Percentiles rank a stretch among this genome's conserved stretches.
phyloP scores from a whole-genome alignment of 2,797 vertebrate genomes.

The Danio tinwini region DNA sequence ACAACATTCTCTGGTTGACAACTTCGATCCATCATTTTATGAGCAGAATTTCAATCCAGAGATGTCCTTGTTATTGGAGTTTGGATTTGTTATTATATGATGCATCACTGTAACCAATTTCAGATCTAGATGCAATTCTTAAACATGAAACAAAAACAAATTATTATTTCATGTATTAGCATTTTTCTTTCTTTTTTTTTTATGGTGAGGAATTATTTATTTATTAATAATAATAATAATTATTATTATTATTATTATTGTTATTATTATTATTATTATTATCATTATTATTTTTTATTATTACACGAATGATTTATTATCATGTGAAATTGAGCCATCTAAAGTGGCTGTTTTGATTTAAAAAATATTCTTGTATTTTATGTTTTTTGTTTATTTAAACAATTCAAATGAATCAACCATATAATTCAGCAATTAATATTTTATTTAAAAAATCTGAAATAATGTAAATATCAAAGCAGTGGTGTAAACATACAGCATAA shows the following conservation, averaged over 20 bases:
- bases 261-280: no score
- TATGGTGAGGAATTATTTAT: no score
- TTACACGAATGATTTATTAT: no score
- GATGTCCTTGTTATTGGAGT: conserved; percentile 44
- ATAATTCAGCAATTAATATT: no score
- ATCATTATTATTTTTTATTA: no score
- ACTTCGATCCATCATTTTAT: conserved; percentile 41
- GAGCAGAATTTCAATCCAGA: conserved; percentile 28
- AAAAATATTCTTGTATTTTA: no score
- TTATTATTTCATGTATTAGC: background rate
- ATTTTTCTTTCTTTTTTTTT: background rate
- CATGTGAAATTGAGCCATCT: no score
- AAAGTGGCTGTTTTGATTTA: no score
- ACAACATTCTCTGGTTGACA: conserved; percentile 34
- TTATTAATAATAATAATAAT: no score
- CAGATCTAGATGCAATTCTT: conserved; percentile 1
- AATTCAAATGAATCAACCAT: background rate
- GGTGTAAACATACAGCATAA: background rate
- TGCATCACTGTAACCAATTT: conserved; percentile 39
- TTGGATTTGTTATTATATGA: conserved; percentile 44
- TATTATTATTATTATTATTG: no score
- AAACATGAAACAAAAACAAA: background rate
- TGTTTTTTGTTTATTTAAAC: background rate
- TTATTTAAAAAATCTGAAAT: background rate
- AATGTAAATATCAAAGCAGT: conserved; percentile 20